Evolutionary conservation across 2,888 invertebrate species (phyloP).

Genomic region (Mythimna pallens): DNA sequence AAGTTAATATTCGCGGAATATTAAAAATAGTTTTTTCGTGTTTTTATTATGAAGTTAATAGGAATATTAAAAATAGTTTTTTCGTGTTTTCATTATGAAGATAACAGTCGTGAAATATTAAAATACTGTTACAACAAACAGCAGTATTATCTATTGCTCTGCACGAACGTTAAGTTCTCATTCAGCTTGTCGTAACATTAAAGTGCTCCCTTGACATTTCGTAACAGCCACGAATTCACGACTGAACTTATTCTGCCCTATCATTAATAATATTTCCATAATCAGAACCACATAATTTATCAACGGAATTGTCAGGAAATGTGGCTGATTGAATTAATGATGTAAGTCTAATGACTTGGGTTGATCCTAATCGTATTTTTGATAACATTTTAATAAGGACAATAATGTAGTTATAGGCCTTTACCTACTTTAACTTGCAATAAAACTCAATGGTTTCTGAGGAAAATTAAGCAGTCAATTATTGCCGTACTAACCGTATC

Average conservation of each 20-base stretch:
- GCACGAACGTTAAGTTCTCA: conserved; percentile 22
- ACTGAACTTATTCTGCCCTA: conserved; percentile 44
- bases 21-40: neutral
- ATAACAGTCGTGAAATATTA: neutral
- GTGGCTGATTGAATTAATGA: conserved; percentile 28
- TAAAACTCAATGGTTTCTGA: neutral
- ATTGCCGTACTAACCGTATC: neutral
- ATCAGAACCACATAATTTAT: conserved; percentile 31
- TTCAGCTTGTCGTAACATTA: conserved; percentile 31
- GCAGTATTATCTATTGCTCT: neutral
- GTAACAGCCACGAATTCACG: conserved; percentile 66
- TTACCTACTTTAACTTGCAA: no score
- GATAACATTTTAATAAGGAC: neutral
- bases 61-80: no score
- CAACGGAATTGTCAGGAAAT: conserved; percentile 12
- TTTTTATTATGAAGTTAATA: no score
- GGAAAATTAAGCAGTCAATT: neutral
- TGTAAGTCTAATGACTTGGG: neutral
- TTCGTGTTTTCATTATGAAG: no score
- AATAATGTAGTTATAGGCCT: neutral
- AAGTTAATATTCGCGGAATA: neutral
- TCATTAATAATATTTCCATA: conserved; percentile 51
- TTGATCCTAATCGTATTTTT: neutral
- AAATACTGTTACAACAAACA: neutral
- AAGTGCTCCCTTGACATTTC: conserved; percentile 70